Base-by-base conservation (phyloP, 2,113 vertebrate species). In the Mormyrus iriodes region DNA sequence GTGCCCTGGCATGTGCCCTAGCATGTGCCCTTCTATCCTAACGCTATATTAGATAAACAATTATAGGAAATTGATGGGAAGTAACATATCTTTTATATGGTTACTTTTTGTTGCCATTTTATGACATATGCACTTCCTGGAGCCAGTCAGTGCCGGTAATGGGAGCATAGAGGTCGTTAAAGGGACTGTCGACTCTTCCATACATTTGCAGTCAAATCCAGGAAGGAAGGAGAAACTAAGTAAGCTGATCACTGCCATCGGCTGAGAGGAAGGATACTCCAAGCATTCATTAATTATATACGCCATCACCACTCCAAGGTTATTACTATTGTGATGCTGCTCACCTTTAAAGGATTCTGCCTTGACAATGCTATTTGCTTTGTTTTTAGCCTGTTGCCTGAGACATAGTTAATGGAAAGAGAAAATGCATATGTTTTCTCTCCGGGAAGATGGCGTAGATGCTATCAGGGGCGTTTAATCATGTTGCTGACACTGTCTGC, bases 221-320 rank as follows among this genome's bases (percentile, higher is more conserved):
- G 19, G 53, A 17, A 52, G 21, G 35, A 6, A 61, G 48, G 51
- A 44, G 24, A 69, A 89, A 19, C 4, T 90, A 90, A 65, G 93
- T 87, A 15, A 53, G 46, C 46, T 69, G 92, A 91, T 89, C 92
- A 93, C 93, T 92, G 92, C 93, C 93, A 91, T 92, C 90, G 89
- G 92, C 92, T 86, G 91, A 85, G 46, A 91, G 89, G 88, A 90
- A 88, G 51, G 89, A 90, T 0, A 91, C 94, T 91, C 89, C 87
- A 82, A 86, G 88, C 58, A 91, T 91, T 93, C 93, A 93, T 93
- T 92, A 94, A 93, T 88, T 88, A 93, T 92, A 89, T 92, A 90
- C 90, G 88, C 89, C 89, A 90, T 91, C 89, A 93, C 90, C 91
- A 92, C 92, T 92, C 89, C 0, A 0, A 92, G 90, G 10, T 35